Base-by-base conservation (phyloP, 2,888 invertebrate genomes). In the Brachylomia viminalis region DNA sequence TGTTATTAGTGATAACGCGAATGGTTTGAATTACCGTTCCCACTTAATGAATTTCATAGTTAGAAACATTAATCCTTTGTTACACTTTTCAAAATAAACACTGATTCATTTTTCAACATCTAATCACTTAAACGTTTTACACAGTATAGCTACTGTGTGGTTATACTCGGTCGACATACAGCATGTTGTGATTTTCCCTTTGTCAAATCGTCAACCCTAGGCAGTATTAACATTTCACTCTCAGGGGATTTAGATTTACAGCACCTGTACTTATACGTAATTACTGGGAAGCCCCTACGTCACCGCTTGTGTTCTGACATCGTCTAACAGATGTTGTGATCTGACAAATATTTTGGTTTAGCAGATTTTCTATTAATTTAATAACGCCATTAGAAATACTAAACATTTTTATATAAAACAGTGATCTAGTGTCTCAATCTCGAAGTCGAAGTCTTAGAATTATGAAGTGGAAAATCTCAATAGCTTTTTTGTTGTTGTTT, bases 211-310 rank as follows among this genome's bases (percentile, higher is more conserved):
- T 91, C 91, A 91, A 88, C 88, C 90, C 85, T 85, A 79, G 90
- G 87, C 82, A 79, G 90, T 88, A 90, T 92, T 90, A 92, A 90
- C 89, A 87, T 91, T 92, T 92, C 92, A 92, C 92, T 93, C 88
- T 88, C 73, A 84, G 80, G 80, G 92, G 93, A 92, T 94, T 92
- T 91, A 83, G 75, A 58, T 68, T 83, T 86, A 58, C 77, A 75
- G 77, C 78, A 84, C 85, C 80, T 72, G 71, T 77, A 72, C 72
- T 71, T 75, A 71, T 61, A 69, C 45, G 71, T 81, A 77, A 84
- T 86, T 79, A 84, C 58, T 71, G 38, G 45, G 23, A 65, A 76
- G 68, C 59, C 27, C 45, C 54, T n/a, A 42, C n/a, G 64, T 64
- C 64, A 69, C 42, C 52, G 75, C 58, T 67, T 76, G 66, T 52